These are phyloP conservation scores for Burhinus bistriatus DNA, from an alignment of 2,113 vertebrate genomes.

Conservation along the genomic window DNA sequence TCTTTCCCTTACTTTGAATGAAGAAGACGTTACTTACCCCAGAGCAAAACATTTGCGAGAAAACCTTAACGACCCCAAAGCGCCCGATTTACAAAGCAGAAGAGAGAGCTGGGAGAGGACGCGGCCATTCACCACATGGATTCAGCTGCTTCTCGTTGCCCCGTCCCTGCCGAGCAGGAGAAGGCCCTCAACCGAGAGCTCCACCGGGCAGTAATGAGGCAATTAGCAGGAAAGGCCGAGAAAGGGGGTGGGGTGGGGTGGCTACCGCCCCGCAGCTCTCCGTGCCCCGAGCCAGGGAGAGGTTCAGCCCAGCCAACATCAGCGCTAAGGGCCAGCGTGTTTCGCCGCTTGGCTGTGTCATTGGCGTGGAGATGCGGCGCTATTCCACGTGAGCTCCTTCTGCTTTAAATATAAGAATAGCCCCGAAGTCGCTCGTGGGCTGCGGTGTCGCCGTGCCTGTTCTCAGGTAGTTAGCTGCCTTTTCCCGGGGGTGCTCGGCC, in stretches of 20 bases:
- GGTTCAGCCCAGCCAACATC: too few species aligned
- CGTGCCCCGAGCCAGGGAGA: fast-evolving
- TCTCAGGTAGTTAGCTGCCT: not conserved
- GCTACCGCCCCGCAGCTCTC: too few species aligned
- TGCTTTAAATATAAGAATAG: fast-evolving
- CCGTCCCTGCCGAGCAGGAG: not conserved
- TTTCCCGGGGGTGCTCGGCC: too few species aligned
- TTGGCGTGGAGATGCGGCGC: not conserved
- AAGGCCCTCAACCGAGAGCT: not conserved
- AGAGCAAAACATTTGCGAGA: fast-evolving
- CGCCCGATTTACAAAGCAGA: fast-evolving
- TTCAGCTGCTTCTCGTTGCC: not conserved
- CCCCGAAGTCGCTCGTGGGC: not conserved
- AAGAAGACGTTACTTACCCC: not conserved
- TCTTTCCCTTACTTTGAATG: fast-evolving
- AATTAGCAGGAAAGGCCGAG: not conserved
- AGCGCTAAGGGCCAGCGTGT: not conserved
- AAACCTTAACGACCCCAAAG: fast-evolving
- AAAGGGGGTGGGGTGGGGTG: too few species aligned
- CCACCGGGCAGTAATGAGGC: not conserved
- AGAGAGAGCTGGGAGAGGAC: fast-evolving
- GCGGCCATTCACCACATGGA: fast-evolving
- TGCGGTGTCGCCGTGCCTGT: fast-evolving
- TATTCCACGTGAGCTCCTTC: not conserved
- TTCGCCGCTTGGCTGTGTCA: not conserved